A percentile compares a stretch with the other conserved stretches of the same genome.
phyloP scores from a whole-genome alignment of 2,888 invertebrate species.

The Gerosis bhagava region DNA sequence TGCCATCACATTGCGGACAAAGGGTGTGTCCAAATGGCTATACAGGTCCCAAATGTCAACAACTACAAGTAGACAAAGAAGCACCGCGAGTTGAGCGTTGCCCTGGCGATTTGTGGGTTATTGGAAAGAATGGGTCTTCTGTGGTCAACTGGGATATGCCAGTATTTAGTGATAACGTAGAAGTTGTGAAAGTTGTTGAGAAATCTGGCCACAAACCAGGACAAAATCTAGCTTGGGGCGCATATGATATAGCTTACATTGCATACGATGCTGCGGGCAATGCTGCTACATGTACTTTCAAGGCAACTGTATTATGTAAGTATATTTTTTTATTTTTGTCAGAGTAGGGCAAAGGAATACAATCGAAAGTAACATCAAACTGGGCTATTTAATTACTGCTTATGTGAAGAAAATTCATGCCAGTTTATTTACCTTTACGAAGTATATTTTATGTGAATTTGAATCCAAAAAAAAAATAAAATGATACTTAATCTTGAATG shows the following conservation, averaged over 20 bases:
- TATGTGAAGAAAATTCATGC: too few relatives aligned
- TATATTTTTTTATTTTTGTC: too few relatives aligned
- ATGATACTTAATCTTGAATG: too few relatives aligned
- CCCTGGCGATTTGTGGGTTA: constrained; percentile 96
- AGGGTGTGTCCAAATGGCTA: constrained; percentile 94
- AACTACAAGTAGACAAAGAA: constrained; percentile 91
- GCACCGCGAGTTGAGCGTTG: constrained; percentile 95
- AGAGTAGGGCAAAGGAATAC: too few relatives aligned
- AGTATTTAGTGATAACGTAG: constrained; percentile 94
- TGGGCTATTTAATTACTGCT: too few relatives aligned
- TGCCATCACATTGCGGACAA: constrained; percentile 96
- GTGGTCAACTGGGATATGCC: constrained; percentile 96
- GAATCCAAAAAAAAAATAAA: too few relatives aligned
- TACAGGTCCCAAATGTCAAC: constrained; percentile 92
- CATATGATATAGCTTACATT: constrained; percentile 96
- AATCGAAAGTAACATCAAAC: too few relatives aligned
- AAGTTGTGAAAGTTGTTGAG: constrained; percentile 89
- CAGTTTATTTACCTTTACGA: too few relatives aligned
- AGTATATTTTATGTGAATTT: too few relatives aligned
- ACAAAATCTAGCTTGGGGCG: constrained; percentile 94
- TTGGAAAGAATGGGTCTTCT: constrained; percentile 95
- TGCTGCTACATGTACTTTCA: constrained; percentile 95
- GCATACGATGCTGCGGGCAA: constrained; percentile 96
- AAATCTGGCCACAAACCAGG: constrained; percentile 94
- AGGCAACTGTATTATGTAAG: constrained; percentile 94